These are phyloP conservation scores for Smithornis capensis DNA, from an alignment of 2,113 vertebrate genomes.

Conservation along the genomic window DNA sequence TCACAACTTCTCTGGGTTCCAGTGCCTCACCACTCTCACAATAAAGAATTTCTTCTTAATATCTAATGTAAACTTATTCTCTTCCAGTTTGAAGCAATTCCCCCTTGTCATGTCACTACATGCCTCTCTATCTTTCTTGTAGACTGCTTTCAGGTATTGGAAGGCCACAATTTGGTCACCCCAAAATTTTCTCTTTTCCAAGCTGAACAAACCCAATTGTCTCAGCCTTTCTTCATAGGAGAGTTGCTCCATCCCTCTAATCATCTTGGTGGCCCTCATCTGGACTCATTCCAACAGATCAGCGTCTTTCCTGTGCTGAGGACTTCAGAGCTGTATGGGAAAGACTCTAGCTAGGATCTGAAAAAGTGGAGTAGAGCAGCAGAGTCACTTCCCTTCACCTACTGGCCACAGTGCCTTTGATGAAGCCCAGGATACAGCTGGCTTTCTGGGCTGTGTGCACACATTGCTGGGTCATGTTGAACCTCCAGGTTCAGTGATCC, in stretches of 20 bases:
- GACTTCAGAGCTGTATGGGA: neutral
- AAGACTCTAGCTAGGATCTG: neutral
- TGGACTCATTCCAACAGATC: neutral
- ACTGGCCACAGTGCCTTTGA: fast-evolving
- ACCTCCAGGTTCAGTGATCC: neutral
- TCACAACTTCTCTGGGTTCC: neutral
- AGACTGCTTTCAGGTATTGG: neutral
- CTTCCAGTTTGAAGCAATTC: neutral
- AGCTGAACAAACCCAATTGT: neutral
- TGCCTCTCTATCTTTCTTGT: neutral
- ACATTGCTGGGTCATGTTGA: fast-evolving
- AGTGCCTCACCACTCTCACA: neutral
- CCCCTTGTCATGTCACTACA: neutral
- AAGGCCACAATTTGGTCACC: neutral
- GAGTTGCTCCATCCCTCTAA: neutral
- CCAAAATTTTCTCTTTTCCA: neutral
- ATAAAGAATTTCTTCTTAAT: neutral
- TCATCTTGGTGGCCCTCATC: neutral
- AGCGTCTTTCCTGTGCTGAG: too few relatives aligned
- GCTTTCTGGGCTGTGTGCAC: neutral
- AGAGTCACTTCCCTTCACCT: neutral
- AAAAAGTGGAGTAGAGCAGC: neutral
- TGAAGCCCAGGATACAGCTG: neutral
- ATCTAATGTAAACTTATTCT: neutral
- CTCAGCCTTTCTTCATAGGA: neutral